Evolutionary conservation across 2,797 vertebrate species (phyloP).

Genomic region (Sebastolobus alascanus): DNA sequence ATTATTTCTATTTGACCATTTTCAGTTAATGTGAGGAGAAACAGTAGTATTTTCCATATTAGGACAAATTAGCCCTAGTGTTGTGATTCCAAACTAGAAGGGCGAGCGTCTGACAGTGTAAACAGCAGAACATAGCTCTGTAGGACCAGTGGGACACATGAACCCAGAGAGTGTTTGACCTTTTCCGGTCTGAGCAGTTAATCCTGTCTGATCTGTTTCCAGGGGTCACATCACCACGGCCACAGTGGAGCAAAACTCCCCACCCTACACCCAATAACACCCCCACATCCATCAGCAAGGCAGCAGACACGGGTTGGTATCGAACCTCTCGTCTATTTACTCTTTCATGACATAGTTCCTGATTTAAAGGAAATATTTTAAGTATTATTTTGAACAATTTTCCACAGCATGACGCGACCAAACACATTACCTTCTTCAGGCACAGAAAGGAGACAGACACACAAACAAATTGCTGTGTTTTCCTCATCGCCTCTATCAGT

Average conservation of each 20-base stretch:
- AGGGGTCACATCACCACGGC: background rate
- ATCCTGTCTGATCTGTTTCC: constrained; percentile 31
- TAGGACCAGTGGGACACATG: constrained; percentile 21
- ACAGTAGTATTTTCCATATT: background rate
- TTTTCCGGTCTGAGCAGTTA: constrained; percentile 5
- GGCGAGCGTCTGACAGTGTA: background rate
- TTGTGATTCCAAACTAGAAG: background rate
- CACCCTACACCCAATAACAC: background rate
- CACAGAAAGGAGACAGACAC: background rate
- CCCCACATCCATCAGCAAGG: background rate
- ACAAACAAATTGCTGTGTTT: constrained; percentile 29
- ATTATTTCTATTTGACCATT: background rate
- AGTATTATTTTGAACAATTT: constrained; percentile 9
- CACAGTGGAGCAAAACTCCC: background rate
- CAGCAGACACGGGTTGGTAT: background rate
- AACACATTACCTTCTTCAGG: constrained; percentile 15
- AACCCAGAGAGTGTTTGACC: constrained; percentile 24
- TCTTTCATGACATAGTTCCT: background rate
- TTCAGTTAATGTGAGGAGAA: background rate
- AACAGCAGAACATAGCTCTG: constrained; percentile 4
- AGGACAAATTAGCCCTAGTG: background rate
- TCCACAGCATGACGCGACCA: constrained; percentile 8
- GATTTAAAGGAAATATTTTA: background rate
- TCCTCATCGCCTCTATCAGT: constrained; percentile 30
- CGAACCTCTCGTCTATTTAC: background rate